A percentile compares a stretch with the other conserved stretches of the same genome.
phyloP scores from a whole-genome alignment of 2,113 vertebrate genomes.

The Myodes glareolus region DNA sequence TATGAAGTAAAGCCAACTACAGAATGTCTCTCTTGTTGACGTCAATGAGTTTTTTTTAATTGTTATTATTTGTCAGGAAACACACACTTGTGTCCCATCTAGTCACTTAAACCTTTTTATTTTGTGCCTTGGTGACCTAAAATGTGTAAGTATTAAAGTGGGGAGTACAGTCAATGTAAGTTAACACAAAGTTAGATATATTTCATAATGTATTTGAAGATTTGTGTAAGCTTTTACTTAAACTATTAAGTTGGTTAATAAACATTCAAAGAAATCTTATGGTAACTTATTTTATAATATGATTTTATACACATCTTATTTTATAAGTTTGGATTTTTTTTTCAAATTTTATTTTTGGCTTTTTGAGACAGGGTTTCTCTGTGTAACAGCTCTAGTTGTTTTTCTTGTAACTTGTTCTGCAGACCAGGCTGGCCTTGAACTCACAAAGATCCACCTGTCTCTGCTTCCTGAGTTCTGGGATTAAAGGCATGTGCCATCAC shows the following conservation, averaged over 20 bases:
- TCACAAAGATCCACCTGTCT: not conserved
- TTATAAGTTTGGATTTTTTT: not conserved
- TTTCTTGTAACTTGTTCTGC: not conserved
- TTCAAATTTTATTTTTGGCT: not conserved
- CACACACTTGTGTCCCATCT: not conserved
- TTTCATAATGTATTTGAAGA: not conserved
- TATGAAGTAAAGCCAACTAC: not conserved
- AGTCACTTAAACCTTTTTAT: not conserved
- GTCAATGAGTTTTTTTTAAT: not conserved
- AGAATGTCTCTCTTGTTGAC: not conserved
- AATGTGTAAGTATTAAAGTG: not conserved
- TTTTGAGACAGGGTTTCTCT: not conserved
- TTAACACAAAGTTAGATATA: not conserved
- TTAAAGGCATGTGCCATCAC: not conserved
- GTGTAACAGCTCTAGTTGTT: not conserved
- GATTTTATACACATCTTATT: not conserved
- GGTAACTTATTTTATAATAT: not conserved
- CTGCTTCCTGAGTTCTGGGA: not conserved
- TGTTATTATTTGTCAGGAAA: not conserved
- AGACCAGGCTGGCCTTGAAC: no score
- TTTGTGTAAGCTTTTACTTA: slow-evolving; percentile 28
- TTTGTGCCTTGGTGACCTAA: not conserved
- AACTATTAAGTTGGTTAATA: not conserved
- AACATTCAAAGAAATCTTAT: slow-evolving; percentile 22
- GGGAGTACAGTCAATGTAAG: not conserved